Percentiles rank a stretch among this genome's conserved stretches.
Conservation (phyloP, 2,113 vertebrate genomes). For the Hylia prasina region DNA sequence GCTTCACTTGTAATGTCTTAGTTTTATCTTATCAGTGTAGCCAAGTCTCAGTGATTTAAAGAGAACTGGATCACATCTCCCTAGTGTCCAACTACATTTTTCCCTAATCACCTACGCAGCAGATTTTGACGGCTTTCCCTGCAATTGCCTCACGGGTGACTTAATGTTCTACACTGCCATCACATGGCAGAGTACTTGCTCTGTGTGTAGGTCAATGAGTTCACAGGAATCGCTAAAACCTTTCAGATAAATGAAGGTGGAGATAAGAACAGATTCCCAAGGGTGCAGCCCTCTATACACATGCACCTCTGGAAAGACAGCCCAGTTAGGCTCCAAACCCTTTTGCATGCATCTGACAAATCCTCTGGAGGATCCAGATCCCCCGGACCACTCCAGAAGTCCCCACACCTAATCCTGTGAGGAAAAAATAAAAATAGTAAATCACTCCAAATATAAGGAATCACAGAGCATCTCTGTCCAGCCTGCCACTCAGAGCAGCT, state of each 20-base stretch:
- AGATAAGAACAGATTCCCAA: neutral
- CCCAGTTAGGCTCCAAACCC: neutral
- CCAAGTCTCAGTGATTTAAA: neutral
- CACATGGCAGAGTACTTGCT: neutral
- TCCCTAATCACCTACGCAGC: neutral
- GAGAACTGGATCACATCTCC: neutral
- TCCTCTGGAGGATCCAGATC: neutral
- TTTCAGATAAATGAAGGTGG: neutral
- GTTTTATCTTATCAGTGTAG: constrained; percentile 13
- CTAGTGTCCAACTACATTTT: neutral
- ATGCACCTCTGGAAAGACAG: neutral
- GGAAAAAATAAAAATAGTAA: neutral
- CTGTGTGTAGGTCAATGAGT: neutral
- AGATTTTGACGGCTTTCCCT: neutral
- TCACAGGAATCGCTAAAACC: neutral
- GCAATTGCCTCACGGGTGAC: neutral
- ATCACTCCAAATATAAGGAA: neutral
- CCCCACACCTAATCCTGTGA: neutral
- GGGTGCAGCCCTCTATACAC: neutral
- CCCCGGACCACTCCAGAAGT: neutral
- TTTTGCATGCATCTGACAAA: neutral
- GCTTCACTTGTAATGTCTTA: neutral
- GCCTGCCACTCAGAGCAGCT: neutral
- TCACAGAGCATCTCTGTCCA: neutral
- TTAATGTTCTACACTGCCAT: neutral